These are phyloP conservation scores for Aphodius granarius DNA, from an alignment of 2,888 invertebrate species.

Conservation along the genomic window DNA sequence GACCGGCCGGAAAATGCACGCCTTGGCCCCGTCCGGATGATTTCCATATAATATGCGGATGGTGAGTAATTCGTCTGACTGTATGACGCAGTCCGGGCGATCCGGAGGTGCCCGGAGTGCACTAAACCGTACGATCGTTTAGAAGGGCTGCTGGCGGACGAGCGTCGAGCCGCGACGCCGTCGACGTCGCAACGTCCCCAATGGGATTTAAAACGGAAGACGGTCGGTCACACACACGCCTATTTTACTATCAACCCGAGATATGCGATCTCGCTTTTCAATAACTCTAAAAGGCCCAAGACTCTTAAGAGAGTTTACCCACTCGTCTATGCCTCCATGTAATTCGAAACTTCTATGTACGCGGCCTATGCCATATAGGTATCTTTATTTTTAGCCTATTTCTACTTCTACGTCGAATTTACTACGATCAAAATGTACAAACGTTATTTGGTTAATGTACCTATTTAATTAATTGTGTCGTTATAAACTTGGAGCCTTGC, in stretches of 20 bases:
- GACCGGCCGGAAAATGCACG: not conserved
- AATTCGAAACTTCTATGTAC: slow-evolving; percentile 23
- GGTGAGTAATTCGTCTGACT: not conserved
- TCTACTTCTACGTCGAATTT: too few species aligned
- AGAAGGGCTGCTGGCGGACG: slow-evolving; percentile 21
- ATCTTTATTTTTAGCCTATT: too few species aligned
- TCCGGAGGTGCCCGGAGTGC: slow-evolving; percentile 40
- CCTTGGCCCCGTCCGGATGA: not conserved
- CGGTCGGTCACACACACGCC: slow-evolving; percentile 33
- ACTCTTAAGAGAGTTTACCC: not conserved
- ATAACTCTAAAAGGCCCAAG: slow-evolving; percentile 52
- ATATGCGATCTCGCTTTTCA: slow-evolving; percentile 52
- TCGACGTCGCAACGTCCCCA: slow-evolving; percentile 21
- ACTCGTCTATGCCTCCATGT: slow-evolving; percentile 36
- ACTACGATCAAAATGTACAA: too few species aligned
- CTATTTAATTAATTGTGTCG: too few species aligned
- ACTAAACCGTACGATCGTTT: slow-evolving; percentile 28
- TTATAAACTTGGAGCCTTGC: too few species aligned
- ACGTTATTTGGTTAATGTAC: too few species aligned
- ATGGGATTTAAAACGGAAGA: slow-evolving; percentile 26
- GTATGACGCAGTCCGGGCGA: slow-evolving; percentile 29
- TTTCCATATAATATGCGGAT: not conserved
- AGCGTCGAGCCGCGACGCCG: slow-evolving; percentile 19
- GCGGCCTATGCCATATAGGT: too few species aligned
- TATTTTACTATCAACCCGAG: slow-evolving; percentile 50